Percentiles rank a stretch among this genome's conserved stretches.
phyloP scores from a whole-genome alignment of 2,888 invertebrate species.

The Schrankia costaestrigalis region DNA sequence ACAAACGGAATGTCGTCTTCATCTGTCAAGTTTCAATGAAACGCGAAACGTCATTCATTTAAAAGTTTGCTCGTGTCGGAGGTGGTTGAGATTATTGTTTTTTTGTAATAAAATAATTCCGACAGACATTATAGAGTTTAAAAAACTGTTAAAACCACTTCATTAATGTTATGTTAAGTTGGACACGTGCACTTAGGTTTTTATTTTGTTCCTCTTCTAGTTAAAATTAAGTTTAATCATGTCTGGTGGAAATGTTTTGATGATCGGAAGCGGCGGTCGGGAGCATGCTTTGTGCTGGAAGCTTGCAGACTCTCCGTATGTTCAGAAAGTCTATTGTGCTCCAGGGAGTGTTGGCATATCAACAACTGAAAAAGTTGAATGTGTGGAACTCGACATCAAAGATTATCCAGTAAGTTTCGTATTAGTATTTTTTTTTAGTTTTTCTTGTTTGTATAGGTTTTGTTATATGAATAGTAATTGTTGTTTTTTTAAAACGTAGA shows the following conservation, averaged over 20 bases:
- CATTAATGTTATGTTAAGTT: not conserved
- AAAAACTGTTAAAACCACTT: conserved; percentile 5
- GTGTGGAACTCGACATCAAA: conserved; percentile 83
- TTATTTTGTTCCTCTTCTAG: conserved; percentile 32
- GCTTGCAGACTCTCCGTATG: conserved; percentile 87
- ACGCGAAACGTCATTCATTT: conserved; percentile 46
- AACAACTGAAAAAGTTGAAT: conserved; percentile 84
- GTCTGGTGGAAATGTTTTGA: conserved; percentile 82
- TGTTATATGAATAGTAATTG: too few species aligned
- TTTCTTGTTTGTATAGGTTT: too few species aligned
- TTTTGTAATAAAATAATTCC: too few species aligned
- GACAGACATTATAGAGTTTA: conserved; percentile 5
- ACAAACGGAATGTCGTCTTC: too few species aligned
- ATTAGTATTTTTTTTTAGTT: conserved; percentile 6
- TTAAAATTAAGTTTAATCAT: conserved; percentile 42
- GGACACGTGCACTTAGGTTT: conserved; percentile 39
- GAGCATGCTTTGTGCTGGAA: conserved; percentile 99
- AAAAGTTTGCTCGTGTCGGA: conserved; percentile 57
- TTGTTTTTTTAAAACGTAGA: too few species aligned
- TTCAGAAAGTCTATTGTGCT: conserved; percentile 87
- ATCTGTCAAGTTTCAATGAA: too few species aligned
- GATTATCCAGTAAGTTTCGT: conserved; percentile 83
- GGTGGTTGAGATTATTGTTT: too few species aligned
- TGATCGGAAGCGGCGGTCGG: conserved; percentile 96
- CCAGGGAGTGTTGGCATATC: conserved; percentile 95